phyloP scores from a whole-genome alignment of 2,113 vertebrate species.

The Phylloscopus trochilus region DNA sequence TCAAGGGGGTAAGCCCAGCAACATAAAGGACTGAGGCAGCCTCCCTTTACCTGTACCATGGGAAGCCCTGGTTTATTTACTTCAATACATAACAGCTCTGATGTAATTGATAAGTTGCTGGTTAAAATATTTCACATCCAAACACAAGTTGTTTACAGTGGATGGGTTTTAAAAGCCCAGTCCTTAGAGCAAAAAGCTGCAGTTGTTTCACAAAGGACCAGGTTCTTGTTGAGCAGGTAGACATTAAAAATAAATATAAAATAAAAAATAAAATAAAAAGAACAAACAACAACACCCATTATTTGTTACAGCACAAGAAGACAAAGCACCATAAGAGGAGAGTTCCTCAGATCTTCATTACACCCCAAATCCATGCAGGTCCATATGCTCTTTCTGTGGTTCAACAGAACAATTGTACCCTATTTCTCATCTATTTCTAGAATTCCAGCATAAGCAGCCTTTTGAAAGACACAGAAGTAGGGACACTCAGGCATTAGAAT shows the following conservation, averaged over 20 bases:
- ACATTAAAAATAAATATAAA: not conserved
- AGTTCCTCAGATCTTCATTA: not conserved
- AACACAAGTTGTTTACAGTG: not conserved
- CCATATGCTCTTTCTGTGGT: not conserved
- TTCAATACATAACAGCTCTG: not conserved
- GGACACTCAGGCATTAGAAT: not conserved
- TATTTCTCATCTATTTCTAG: not conserved
- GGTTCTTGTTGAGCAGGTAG: not conserved
- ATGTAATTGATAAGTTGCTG: not conserved
- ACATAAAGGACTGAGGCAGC: not conserved
- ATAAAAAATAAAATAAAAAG: not conserved
- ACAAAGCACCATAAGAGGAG: not conserved
- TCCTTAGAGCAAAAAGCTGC: not conserved
- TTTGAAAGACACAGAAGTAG: not conserved
- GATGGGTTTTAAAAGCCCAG: not conserved
- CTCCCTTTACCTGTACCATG: too few species aligned
- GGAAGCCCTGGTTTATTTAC: not conserved
- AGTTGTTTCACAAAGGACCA: not conserved
- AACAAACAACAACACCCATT: not conserved
- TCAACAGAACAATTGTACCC: not conserved
- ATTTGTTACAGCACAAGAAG: not conserved
- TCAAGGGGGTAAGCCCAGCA: not conserved
- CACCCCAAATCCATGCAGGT: not conserved
- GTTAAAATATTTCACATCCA: not conserved
- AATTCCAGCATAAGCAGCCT: not conserved